Evolutionary conservation across 2,888 invertebrate genomes (phyloP), one percentile per base, ranked within the genome.

Genomic region (Vandiemenella viatica): DNA sequence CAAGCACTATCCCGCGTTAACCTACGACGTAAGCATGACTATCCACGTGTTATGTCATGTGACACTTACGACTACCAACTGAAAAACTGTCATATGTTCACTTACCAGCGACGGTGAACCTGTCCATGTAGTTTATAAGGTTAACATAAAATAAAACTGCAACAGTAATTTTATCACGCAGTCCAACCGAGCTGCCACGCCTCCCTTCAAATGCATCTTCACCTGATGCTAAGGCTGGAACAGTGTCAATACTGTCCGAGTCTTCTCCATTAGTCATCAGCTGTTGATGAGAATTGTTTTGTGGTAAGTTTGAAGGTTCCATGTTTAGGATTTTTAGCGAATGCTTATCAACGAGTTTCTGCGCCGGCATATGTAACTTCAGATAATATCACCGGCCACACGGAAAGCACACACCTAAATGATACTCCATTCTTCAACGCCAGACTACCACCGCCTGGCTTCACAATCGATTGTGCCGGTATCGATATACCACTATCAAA

Each of bases 91-190:
- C 41, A 45, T 45, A 49, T 23, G 43, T 26, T 43, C 22, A 62
- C 76, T 73, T 69, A 89, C 96, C 96, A 61, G 96, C 95, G 58
- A 97, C 74, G 48, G 96, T 96, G 63, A 88, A 96, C 65, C 97
- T 80, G 71, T 98, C 97, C 95, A 97, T 97, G 64, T 97, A 98
- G 71, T 98, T 98, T 64, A 98, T 90, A 58, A 98, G 79, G 71
- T 98, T 98, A 56, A 97, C 87, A 64, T 82, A 89, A 66, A 89
- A 90, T 60, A 96, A 71, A 57, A 93, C 79, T 45, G 70, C 69
- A 50, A 93, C 85, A 47, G 87, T 83, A 58, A 75, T 60, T 73
- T 75, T 77, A 62, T 77, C 73, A 46, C 60, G 57, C 22, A 57
- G 58, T 18, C 68, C 70, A 40, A 77, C 62, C 53, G 65, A 62